Percentiles rank a stretch among this genome's conserved stretches.
Evolutionary conservation across 2,888 invertebrate species (phyloP).

Genomic region (Cybosia mesomella): DNA sequence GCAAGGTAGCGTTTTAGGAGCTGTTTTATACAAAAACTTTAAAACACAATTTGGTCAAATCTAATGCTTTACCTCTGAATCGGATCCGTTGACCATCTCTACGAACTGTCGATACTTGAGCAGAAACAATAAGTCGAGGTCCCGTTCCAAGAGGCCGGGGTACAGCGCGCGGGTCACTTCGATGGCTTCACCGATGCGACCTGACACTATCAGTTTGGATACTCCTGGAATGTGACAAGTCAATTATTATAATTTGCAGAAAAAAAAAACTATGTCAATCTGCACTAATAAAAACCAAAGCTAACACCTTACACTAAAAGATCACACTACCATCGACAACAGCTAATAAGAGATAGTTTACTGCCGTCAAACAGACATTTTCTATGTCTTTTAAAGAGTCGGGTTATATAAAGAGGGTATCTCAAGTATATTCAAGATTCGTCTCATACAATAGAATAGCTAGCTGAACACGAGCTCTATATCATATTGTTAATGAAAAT

Average conservation of each 20-base stretch:
- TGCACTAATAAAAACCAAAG: neutral
- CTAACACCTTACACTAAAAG: too few relatives aligned
- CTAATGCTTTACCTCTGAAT: slow-evolving; percentile 85
- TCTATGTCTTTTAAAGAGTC: too few relatives aligned
- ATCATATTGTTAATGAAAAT: too few relatives aligned
- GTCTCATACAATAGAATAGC: too few relatives aligned
- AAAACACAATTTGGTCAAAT: too few relatives aligned
- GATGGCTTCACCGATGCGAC: slow-evolving; percentile 98
- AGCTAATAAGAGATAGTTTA: too few relatives aligned
- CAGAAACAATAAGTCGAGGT: slow-evolving; percentile 97
- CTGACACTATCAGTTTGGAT: slow-evolving; percentile 95
- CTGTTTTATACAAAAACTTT: neutral
- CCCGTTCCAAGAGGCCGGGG: slow-evolving; percentile 96
- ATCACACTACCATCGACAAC: too few relatives aligned
- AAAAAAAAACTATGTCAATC: neutral
- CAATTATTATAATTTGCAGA: too few relatives aligned
- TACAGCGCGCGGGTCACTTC: slow-evolving; percentile 95
- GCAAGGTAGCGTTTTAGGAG: neutral
- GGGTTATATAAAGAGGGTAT: too few relatives aligned
- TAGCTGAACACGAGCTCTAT: too few relatives aligned
- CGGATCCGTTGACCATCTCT: slow-evolving; percentile 98
- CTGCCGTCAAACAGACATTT: too few relatives aligned
- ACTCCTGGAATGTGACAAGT: slow-evolving; percentile 89
- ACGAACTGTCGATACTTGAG: slow-evolving; percentile 99
- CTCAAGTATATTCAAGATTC: too few relatives aligned